A percentile compares a stretch with the other conserved stretches of the same genome.
Evolutionary conservation across 30 jellyfish, hydroid and myxozoan genomes (phyloP).

Genomic region (Catostylus mosaicus): DNA sequence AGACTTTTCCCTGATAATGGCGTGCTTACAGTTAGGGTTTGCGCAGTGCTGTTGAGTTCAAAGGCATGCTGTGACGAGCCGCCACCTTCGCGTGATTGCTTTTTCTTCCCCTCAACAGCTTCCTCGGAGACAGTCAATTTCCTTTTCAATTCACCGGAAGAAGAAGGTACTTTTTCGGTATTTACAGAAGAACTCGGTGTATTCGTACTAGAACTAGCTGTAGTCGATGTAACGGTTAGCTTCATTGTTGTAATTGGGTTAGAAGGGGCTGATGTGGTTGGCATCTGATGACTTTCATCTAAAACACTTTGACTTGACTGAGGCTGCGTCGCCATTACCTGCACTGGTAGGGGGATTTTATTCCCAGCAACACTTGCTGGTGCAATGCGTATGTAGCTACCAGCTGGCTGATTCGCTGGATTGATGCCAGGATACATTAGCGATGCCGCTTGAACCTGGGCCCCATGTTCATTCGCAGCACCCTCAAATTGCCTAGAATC

Average conservation of each 20-base stretch:
- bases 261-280: not conserved
- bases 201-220: not conserved
- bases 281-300: not conserved
- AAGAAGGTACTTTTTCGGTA: not conserved
- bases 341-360: slow-evolving; percentile 29
- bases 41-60: not conserved
- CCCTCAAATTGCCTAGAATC: slow-evolving; percentile 56
- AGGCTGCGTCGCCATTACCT: not conserved
- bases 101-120: not conserved
- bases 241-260: not conserved
- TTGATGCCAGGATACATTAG: slow-evolving; percentile 61
- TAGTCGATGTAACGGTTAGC: not conserved
- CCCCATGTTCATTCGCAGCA: slow-evolving; percentile 13
- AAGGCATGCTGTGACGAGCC: not conserved
- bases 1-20: not conserved
- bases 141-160: not conserved
- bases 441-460: slow-evolving; percentile 29
- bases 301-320: not conserved
- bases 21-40: not conserved
- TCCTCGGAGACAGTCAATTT: not conserved
- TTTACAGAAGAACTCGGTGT: not conserved
- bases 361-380: slow-evolving; percentile 61
- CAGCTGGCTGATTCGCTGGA: slow-evolving; percentile 36
- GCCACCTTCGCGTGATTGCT: not conserved
- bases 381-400: slow-evolving; percentile 89